Evolutionary conservation across 2,888 invertebrate genomes (phyloP), one percentile per base, ranked within the genome.

Genomic region (Lutraria lutraria): DNA sequence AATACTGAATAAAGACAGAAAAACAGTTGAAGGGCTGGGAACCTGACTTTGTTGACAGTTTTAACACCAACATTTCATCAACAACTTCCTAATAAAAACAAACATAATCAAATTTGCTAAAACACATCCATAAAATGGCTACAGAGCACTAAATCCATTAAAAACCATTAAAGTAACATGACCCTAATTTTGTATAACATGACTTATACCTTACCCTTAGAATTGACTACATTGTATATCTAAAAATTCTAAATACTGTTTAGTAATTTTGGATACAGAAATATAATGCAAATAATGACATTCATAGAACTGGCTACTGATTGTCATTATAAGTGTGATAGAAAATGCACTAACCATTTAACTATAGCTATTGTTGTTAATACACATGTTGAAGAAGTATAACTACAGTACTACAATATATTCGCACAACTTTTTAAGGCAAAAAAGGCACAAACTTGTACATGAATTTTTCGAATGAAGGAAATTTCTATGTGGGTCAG

Each of bases 211-310:
- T 56, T 56, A 56, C 56, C 56, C 6, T 15, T 2, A 56, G 56
- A 56, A 15, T 56, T 56, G 8, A 68, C 63, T 68, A n/a, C n/a
- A n/a, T n/a, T n/a, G n/a, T n/a, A 68, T 25, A 25, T 13, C 63
- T 68, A 68, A 68, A 43, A 43, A 8, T n/a, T 68, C 63, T 68
- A 68, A 68, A 68, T 68, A 68, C 63, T 68, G 63, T 68, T 68
- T 8, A 68, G 63, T 25, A 68, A 43, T 68, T 10, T 68, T 68
- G 25, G 25, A 4, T 68, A 68, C 25, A n/a, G 6, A n/a, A 68
- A 68, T n/a, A 63, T n/a, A n/a, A n/a, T 25, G 63, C 63, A 68
- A 13, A 68, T n/a, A 68, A 68, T 25, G 25, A 68, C 63, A 68
- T 68, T 25, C 63, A 25, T 25, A 68, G 10, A 43, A 43, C 43